These are phyloP conservation scores for Myiozetetes cayanensis DNA, from an alignment of 2,113 vertebrate species.

Conservation along the genomic window DNA sequence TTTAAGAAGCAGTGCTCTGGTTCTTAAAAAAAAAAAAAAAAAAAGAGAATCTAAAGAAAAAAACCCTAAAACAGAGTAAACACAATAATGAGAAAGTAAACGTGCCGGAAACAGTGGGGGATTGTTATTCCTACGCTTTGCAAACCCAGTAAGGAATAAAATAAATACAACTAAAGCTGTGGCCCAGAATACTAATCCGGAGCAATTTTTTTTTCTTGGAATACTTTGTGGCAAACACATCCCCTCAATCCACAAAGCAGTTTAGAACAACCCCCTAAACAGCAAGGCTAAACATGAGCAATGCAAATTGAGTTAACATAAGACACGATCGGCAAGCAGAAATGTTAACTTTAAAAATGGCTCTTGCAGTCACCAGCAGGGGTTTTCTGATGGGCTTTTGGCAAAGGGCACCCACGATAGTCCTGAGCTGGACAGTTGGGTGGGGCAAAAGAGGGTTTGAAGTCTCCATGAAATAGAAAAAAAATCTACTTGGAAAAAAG, in stretches of 20 bases:
- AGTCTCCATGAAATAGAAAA: neutral
- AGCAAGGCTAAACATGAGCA: slow-evolving; percentile 42
- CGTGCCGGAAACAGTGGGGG: neutral
- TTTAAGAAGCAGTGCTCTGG: slow-evolving; percentile 10
- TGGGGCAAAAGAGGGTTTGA: neutral
- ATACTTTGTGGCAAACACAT: neutral
- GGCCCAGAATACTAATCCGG: neutral
- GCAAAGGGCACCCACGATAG: neutral
- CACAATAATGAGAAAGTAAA: neutral
- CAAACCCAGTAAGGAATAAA: neutral
- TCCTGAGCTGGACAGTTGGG: neutral
- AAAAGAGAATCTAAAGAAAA: neutral
- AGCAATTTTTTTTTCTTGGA: neutral
- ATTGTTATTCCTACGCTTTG: neutral
- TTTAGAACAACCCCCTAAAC: slow-evolving; percentile 5
- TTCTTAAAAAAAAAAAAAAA: slow-evolving; percentile 31
- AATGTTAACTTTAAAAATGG: neutral
- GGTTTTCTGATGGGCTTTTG: neutral
- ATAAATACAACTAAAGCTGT: neutral
- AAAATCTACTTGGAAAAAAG: neutral
- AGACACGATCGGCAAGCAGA: slow-evolving; percentile 16
- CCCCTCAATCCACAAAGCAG: neutral
- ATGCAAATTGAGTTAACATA: slow-evolving; percentile 33
- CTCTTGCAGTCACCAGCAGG: neutral
- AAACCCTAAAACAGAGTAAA: neutral